Evolutionary conservation across 2,113 vertebrate genomes (phyloP).

Genomic region (Struthio camelus): DNA sequence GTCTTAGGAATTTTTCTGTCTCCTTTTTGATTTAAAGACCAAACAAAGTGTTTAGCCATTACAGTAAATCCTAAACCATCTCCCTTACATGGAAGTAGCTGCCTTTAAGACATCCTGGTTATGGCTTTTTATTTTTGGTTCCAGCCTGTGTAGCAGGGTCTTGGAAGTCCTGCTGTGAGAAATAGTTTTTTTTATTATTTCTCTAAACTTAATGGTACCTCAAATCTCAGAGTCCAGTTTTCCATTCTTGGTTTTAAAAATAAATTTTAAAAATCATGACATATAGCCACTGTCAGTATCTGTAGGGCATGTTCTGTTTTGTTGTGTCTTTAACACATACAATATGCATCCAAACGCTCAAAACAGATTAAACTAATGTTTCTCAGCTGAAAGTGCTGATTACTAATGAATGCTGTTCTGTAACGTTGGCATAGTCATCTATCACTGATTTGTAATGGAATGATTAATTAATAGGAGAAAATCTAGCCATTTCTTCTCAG

Average conservation of each 20-base stretch:
- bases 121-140: neutral
- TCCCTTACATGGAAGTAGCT: neutral
- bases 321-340: neutral
- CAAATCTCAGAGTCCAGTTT: neutral
- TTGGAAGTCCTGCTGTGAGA: neutral
- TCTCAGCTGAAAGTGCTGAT: constrained; percentile 11
- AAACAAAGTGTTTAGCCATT: neutral
- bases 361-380: neutral
- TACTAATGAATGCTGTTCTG: constrained; percentile 42
- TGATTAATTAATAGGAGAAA: constrained; percentile 39
- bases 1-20: neutral
- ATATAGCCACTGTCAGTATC: neutral
- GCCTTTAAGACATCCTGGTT: neutral
- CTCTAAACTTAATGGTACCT: neutral
- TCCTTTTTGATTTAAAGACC: neutral
- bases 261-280: neutral
- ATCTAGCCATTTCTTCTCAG: neutral
- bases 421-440: neutral
- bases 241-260: neutral
- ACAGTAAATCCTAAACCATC: neutral
- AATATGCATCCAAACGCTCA: neutral
- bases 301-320: neutral
- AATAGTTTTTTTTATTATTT: neutral
- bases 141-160: neutral
- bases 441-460: constrained; percentile 14